Percentiles rank a stretch among this genome's conserved stretches.
Evolutionary conservation across 2,113 vertebrate genomes (phyloP).

Genomic region (Australoheros scitulus): DNA sequence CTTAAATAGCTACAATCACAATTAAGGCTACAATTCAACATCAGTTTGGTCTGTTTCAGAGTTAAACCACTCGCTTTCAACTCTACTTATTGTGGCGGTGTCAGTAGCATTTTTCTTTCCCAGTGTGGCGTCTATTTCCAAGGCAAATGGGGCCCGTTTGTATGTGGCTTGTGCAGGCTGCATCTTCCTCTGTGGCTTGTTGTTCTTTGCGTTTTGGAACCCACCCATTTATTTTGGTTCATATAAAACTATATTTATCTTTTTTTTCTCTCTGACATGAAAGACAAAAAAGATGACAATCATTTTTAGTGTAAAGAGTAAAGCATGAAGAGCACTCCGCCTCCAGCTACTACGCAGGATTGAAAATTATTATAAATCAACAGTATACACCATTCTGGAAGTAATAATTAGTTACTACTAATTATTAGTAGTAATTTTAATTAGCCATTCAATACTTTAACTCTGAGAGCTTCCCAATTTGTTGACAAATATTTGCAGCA

Average conservation of each 20-base stretch:
- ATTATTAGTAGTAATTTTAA: slow-evolving; percentile 8
- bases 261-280: slow-evolving; percentile 82
- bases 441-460: slow-evolving; percentile 17
- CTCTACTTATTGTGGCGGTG: slow-evolving; percentile 81
- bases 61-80: slow-evolving; percentile 74
- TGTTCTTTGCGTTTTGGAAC: slow-evolving; percentile 84
- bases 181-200: slow-evolving; percentile 88
- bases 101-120: slow-evolving; percentile 84
- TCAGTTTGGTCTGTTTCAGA: slow-evolving; percentile 63
- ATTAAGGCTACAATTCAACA: slow-evolving; percentile 32
- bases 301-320: slow-evolving; percentile 65
- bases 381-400: background rate
- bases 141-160: slow-evolving; percentile 83
- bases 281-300: too few species aligned
- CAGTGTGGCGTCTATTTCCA: slow-evolving; percentile 85
- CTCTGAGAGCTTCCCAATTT: slow-evolving; percentile 3
- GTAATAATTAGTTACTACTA: background rate
- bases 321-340: slow-evolving; percentile 49
- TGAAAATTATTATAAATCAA: background rate
- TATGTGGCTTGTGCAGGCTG: slow-evolving; percentile 81
- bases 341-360: background rate
- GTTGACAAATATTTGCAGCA: too few species aligned
- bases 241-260: slow-evolving; percentile 91
- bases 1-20: background rate
- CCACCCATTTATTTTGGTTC: slow-evolving; percentile 91